phyloP scores from a whole-genome alignment of 2,797 vertebrate genomes.

The Taenioides sp. region DNA sequence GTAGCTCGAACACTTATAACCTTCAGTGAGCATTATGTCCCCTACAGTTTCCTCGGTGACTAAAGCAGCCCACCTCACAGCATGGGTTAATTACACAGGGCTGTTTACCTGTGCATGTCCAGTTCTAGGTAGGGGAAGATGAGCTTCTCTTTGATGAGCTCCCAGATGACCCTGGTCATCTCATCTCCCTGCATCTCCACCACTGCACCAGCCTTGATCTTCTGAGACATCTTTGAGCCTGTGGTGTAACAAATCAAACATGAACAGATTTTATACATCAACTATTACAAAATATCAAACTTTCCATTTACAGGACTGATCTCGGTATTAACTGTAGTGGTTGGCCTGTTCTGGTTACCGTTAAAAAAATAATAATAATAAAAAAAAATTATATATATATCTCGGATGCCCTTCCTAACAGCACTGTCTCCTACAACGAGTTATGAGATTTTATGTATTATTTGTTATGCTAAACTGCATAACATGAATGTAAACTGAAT shows the following conservation, averaged over 20 bases:
- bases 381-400: too few species aligned
- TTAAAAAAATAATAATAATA: too few species aligned
- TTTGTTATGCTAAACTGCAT: too few species aligned
- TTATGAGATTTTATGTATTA: too few species aligned
- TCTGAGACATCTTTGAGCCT: slow-evolving; percentile 84
- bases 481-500: too few species aligned
- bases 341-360: background rate
- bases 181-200: slow-evolving; percentile 99
- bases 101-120: slow-evolving; percentile 91
- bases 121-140: slow-evolving; percentile 93
- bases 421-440: too few species aligned
- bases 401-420: too few species aligned
- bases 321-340: background rate
- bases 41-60: too few species aligned
- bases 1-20: background rate
- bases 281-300: background rate
- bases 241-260: background rate
- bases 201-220: slow-evolving; percentile 90
- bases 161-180: slow-evolving; percentile 98
- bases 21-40: background rate
- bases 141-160: slow-evolving; percentile 96
- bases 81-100: background rate
- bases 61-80: background rate
- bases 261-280: background rate
- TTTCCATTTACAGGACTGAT: background rate